Evolutionary conservation across 2,888 invertebrate genomes (phyloP).

Genomic region (Pyrrhosoma nymphula): DNA sequence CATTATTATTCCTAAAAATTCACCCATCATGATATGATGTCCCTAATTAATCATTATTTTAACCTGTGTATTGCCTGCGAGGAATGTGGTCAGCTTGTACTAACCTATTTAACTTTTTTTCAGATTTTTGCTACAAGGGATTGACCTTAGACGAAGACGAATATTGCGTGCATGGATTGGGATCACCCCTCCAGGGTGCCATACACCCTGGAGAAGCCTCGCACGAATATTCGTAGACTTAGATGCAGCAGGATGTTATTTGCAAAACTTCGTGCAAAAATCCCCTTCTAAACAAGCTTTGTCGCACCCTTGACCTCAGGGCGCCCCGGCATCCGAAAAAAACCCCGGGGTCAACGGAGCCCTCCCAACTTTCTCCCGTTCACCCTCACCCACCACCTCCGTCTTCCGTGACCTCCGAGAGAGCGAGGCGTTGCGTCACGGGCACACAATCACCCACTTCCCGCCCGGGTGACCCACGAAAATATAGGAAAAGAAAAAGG

Average conservation of each 20-base stretch:
- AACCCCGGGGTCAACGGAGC: slow-evolving; percentile 14
- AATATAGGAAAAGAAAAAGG: neutral
- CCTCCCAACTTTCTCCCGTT: neutral
- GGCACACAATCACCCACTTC: neutral
- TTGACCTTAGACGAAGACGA: too few relatives aligned
- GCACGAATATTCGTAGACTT: neutral
- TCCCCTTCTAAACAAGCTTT: neutral
- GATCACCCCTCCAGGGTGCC: too few relatives aligned
- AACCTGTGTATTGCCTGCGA: too few relatives aligned
- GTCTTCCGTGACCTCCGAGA: slow-evolving; percentile 52
- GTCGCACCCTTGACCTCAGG: neutral
- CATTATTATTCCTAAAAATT: too few relatives aligned
- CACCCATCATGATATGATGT: too few relatives aligned
- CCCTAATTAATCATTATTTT: too few relatives aligned
- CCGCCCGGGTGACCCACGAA: neutral
- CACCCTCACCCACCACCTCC: neutral
- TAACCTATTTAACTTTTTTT: too few relatives aligned
- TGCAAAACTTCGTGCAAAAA: neutral
- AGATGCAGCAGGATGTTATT: neutral
- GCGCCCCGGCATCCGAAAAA: neutral
- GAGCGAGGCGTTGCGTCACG: slow-evolving; percentile 2
- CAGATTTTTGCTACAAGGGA: too few relatives aligned
- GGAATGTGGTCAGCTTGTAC: too few relatives aligned
- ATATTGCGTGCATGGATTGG: neutral
- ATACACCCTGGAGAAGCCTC: neutral